phyloP scores from a whole-genome alignment of 2,797 vertebrate species.

The Gastrophryne carolinensis region DNA sequence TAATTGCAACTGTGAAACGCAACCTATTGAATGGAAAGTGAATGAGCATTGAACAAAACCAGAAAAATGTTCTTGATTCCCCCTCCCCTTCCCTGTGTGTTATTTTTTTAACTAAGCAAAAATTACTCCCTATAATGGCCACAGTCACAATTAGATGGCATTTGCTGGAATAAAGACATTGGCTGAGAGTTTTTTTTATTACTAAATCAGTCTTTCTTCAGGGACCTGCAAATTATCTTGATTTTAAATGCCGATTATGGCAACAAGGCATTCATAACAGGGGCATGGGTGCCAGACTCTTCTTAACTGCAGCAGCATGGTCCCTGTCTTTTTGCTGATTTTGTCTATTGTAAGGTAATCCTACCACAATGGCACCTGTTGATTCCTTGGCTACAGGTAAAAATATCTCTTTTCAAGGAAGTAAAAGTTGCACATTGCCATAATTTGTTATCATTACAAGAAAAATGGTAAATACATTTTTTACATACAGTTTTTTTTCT shows the following conservation, averaged over 20 bases:
- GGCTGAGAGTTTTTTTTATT: conserved; percentile 77
- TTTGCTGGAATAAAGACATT: conserved; percentile 82
- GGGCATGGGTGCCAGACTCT: conserved; percentile 19
- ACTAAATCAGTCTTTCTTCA: conserved; percentile 80
- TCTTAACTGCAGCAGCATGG: conserved; percentile 40
- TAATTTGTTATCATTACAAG: background rate
- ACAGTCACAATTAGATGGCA: conserved; percentile 85
- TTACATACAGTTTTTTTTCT: too few relatives aligned
- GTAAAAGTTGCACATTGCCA: conserved; percentile 9
- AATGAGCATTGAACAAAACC: conserved; percentile 93
- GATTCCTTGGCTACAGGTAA: conserved; percentile 22
- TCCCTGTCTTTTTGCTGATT: conserved; percentile 45
- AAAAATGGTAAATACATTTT: background rate
- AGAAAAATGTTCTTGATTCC: conserved; percentile 82
- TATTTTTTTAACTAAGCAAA: conserved; percentile 80
- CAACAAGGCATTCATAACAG: conserved; percentile 45
- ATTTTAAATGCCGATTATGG: conserved; percentile 48
- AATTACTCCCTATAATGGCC: conserved; percentile 85
- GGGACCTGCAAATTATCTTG: conserved; percentile 76
- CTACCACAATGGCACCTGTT: conserved; percentile 45
- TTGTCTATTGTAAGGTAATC: conserved; percentile 48
- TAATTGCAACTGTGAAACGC: conserved; percentile 97
- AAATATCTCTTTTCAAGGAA: background rate
- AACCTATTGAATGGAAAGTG: conserved; percentile 88
- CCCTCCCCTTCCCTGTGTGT: conserved; percentile 77